phyloP scores from a whole-genome alignment of 2,113 vertebrate species.

The Brachirus orientalis region DNA sequence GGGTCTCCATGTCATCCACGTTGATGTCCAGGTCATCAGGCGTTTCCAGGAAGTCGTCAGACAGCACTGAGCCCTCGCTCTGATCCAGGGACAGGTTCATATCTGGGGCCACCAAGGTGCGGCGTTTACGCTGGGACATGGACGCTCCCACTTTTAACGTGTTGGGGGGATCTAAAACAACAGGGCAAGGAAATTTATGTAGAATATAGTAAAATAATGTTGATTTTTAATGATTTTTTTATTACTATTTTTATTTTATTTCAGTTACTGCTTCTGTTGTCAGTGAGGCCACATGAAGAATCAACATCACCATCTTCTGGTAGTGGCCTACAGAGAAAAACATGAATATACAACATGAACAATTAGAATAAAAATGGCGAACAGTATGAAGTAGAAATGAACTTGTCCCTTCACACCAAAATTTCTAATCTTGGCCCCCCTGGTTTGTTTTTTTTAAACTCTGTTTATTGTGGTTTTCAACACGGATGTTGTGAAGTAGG shows the following conservation, averaged over 20 bases:
- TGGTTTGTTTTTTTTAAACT: too few relatives aligned
- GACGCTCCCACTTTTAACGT: conserved; percentile 82
- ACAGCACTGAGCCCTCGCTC: conserved; percentile 94
- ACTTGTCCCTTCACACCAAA: too few relatives aligned
- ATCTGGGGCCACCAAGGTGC: conserved; percentile 91
- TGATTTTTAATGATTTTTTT: background rate
- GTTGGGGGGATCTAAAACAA: conserved; percentile 85
- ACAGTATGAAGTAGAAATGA: background rate
- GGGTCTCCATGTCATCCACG: conserved; percentile 95
- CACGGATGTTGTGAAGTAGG: too few relatives aligned
- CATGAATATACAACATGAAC: background rate
- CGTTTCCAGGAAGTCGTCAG: conserved; percentile 91
- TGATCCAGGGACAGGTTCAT: conserved; percentile 97
- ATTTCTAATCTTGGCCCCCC: too few relatives aligned
- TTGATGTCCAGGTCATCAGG: conserved; percentile 97
- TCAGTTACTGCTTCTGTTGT: conserved; percentile 87
- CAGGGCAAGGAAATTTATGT: background rate
- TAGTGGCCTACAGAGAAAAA: conserved; percentile 81
- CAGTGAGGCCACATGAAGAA: conserved; percentile 80
- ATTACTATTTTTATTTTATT: background rate
- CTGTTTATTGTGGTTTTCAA: too few relatives aligned
- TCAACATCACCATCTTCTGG: conserved; percentile 89
- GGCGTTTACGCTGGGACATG: conserved; percentile 84
- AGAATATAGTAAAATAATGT: fast-evolving
- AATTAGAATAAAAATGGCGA: background rate